Evolutionary conservation across 1,140 invertebrate species (phyloP), one percentile per base, ranked within the genome.

Genomic region (Chelonus insularis): DNA sequence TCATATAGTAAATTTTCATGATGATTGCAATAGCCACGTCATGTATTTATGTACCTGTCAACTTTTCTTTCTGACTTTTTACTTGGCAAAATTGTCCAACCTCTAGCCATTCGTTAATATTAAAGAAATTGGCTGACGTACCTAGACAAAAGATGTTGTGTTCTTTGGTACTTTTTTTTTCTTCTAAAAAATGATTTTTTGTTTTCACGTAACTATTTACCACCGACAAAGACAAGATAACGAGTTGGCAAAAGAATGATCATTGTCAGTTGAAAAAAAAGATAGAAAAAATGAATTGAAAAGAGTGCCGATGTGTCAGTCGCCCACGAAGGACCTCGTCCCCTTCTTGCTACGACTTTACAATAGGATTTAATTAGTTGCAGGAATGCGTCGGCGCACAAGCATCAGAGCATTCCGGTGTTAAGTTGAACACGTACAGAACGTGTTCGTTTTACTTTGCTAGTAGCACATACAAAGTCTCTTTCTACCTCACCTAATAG

Each of bases 321-420:
- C 41, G 41, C 39, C 55, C 51, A 25, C 52, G 52, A 37, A 41
- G 21, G 37, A 56, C 52, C 37, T 56, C 52, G 20, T 16, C 39
- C 41, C 55, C 39, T 45, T 32, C 23, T 43, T 43, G 18, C 12
- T 43, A 16, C 14, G 41, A 43, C 57, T 60, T 45, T 51, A 62
- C 69, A 69, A 68, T 67, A 58, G 64, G 65, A 72, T 70, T 68
- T 72, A 74, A 75, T 76, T 73, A 74, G 71, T 68, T 73, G 64
- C 64, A 72, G 70, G 72, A 75, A 73, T 74, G 71, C 67, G 62
- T 68, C 62, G 67, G 67, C 63, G 61, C 66, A 63, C 60, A 64
- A 60, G 65, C 68, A 69, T 60, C 66, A 65, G 36, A 25, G 47
- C 67, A 72, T 73, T 73, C 72, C 68, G 59, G 60, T 43, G 63